Evolutionary conservation across 2,888 invertebrate species (phyloP).

Genomic region (Drosophila limbata): DNA sequence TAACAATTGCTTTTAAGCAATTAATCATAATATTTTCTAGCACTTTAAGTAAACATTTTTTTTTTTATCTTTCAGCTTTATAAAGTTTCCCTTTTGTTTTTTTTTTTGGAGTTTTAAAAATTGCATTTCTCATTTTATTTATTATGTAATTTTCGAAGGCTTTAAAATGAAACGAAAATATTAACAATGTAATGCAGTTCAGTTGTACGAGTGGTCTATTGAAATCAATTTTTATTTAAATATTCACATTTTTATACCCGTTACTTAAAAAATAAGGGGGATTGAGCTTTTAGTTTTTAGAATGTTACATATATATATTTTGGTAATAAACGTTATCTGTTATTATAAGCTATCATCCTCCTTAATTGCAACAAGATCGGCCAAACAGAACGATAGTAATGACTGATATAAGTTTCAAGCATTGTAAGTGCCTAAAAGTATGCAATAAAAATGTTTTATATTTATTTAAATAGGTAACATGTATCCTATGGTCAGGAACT

Average conservation of each 20-base stretch:
- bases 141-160: not conserved
- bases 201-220: not conserved
- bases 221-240: not conserved
- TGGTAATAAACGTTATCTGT: no score
- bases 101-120: conserved; percentile 7
- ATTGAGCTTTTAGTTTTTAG: no score
- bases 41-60: conserved; percentile 8
- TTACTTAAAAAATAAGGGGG: no score
- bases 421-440: no score
- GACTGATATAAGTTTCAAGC: no score
- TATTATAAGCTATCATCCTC: no score
- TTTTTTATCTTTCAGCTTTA: not conserved
- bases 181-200: not conserved
- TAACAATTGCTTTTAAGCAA: conserved; percentile 6
- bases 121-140: conserved; percentile 2
- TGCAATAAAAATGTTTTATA: no score
- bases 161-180: not conserved
- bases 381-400: no score
- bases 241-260: conserved; percentile 2
- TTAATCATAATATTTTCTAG: conserved; percentile 1
- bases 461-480: no score
- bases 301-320: no score
- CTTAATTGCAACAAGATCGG: no score
- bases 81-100: not conserved
- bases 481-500: no score